Evolutionary conservation across 2,888 invertebrate genomes (phyloP), one percentile per base, ranked within the genome.

Genomic region (Pyrochroa serraticornis): DNA sequence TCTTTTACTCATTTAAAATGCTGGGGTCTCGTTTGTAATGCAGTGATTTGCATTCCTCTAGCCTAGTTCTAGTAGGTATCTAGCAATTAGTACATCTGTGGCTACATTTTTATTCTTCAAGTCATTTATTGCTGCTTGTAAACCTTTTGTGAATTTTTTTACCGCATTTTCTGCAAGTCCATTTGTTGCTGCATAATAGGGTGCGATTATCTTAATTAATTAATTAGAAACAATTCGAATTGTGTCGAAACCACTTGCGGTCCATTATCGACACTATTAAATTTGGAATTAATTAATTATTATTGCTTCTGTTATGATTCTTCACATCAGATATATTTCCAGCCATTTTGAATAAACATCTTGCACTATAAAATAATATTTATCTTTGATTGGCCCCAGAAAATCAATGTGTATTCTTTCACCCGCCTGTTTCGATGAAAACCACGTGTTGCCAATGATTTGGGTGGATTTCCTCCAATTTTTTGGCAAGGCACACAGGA

Each of bases 121-220:
- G 10, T 55, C 42, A 10, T 14, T 1, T 9, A 59, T 8, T 8
- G 36, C 39, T 12, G 33, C 48, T 32, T 53, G 44, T 33, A 59
- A 13, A 32, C 38, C 45, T 3, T 37, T 49, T 54, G 63, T 65
- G 9, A 59, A 30, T 7, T 51, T 64, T 34, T 53, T 55, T 0
- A 62, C 65, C 5, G 56, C 34, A 30, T 55, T 64, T 59, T 67
- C 69, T 5, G 64, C 69, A 42, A 54, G 46, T 6, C 70, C 69
- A 45, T 72, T 71, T 13, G 64, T 65, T 13, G 60, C 52, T 5
- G 68, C 63, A 31, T 65, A 64, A 35, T 63, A 71, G 2, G 69
- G 64, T 8, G 69, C 57, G 22, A 55, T 59, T 13, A 58, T 64
- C 5, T 68, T 45, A 34, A 67, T 69, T 34, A 62, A 60, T 45